Conservation (phyloP, 1,140 invertebrate species). For the Tetranychus cinnabarinus region DNA sequence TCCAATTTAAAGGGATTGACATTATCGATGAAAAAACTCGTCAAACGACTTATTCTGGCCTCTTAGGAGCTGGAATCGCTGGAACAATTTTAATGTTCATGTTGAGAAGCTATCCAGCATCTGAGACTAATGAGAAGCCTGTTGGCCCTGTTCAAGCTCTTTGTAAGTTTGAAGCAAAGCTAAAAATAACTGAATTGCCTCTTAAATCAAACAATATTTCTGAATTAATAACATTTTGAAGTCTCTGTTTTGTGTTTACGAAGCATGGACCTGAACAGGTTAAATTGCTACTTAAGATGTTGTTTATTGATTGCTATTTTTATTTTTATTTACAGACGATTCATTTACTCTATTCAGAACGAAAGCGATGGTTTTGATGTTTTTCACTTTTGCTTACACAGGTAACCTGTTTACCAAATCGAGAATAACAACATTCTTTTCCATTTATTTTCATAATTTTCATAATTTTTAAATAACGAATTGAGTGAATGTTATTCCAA, state of each 20-base stretch:
- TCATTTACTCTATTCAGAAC: conserved; percentile 7
- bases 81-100: conserved; percentile 44
- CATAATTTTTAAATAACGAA: too few relatives aligned
- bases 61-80: conserved; percentile 34
- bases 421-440: background rate
- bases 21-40: conserved; percentile 36
- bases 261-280: too few relatives aligned
- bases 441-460: too few relatives aligned
- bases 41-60: conserved; percentile 43
- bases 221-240: too few relatives aligned
- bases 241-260: too few relatives aligned
- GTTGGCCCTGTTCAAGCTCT: background rate
- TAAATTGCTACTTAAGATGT: too few relatives aligned
- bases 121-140: background rate
- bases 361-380: conserved; percentile 48
- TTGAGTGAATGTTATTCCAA: too few relatives aligned
- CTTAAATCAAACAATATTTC: too few relatives aligned
- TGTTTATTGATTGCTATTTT: too few relatives aligned
- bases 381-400: conserved; percentile 37
- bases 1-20: conserved; percentile 51
- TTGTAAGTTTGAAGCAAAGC: background rate
- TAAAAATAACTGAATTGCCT: background rate
- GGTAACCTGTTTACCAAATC: background rate
- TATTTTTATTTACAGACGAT: background rate
- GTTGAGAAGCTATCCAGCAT: conserved; percentile 7